Conservation (phyloP, 1,140 invertebrate genomes). For the Drosophila pectinifera region DNA sequence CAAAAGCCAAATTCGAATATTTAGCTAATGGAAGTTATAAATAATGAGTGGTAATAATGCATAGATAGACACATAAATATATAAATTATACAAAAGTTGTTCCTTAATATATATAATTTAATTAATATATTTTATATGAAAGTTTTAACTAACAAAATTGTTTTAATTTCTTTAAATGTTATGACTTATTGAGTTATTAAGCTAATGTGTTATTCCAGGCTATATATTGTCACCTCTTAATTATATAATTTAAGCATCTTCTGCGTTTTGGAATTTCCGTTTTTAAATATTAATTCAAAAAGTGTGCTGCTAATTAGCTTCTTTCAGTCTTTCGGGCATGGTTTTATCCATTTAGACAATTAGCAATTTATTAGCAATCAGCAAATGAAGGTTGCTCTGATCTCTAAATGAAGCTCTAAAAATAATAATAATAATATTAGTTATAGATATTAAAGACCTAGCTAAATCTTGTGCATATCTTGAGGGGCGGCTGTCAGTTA, state of each 20-base stretch:
- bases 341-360: constrained; percentile 9
- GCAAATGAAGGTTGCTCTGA: constrained; percentile 17
- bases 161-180: no score
- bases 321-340: background rate
- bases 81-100: no score
- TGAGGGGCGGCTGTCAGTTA: background rate
- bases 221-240: no score
- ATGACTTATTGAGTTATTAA: no score
- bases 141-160: no score
- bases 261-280: background rate
- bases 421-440: background rate
- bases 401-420: background rate
- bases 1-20: no score
- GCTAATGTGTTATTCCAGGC: no score
- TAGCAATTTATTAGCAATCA: constrained; percentile 29
- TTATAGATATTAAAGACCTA: background rate
- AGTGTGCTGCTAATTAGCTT: constrained; percentile 28
- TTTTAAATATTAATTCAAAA: constrained; percentile 7
- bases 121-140: no score
- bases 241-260: background rate
- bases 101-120: no score
- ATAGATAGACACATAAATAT: no score
- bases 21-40: no score
- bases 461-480: constrained; percentile 3
- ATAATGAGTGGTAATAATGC: no score